Base-by-base conservation (phyloP, 2,113 vertebrate species). In the Rhinogobius similis region DNA sequence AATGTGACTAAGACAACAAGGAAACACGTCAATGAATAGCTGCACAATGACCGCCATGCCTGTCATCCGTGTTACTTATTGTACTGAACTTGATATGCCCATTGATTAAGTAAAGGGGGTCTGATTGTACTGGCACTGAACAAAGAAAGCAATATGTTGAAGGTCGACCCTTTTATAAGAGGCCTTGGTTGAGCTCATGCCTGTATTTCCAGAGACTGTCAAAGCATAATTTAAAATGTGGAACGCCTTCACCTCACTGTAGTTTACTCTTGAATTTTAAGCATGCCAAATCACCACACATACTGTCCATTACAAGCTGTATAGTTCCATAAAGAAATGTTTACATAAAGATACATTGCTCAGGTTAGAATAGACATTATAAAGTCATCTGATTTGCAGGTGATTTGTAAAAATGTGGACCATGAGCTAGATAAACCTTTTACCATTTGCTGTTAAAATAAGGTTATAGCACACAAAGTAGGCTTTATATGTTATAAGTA, bases 301-400 rank as follows among this genome's bases (percentile, higher is more conserved):
- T 77, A 39, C 75, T 69, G 76, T 80, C 76, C 72, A 73, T 53
- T 70, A 81, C 74, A 79, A 84, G 68, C 41, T 87, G 78, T 87
- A 81, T 82, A 87, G 82, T 79, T 83, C 76, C 82, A 82, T 75
- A 38, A 83, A 84, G 71, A 91, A 90, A 90, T 89, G 89, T 90
- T 90, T 91, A 92, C 88, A 87, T 86, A 85, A 41, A 72, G 76
- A 85, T 74, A 86, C 81, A 85, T 90, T 82, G 87, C 90, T 90
- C 88, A 90, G 89, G 89, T 90, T 89, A 89, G 89, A 70, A 78
- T 88, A 86, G 82, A 78, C 68, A 63, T 73, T 26, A 52, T 26
- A 55, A 39, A 38, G 41, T 43, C 38, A 43, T 43, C 77, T 80
- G 72, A 73, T 61, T 21, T 18, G 26, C 81, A 86, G 70, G 62